Evolutionary conservation across 1,140 invertebrate species (phyloP).

Genomic region (Pissodes strobi): DNA sequence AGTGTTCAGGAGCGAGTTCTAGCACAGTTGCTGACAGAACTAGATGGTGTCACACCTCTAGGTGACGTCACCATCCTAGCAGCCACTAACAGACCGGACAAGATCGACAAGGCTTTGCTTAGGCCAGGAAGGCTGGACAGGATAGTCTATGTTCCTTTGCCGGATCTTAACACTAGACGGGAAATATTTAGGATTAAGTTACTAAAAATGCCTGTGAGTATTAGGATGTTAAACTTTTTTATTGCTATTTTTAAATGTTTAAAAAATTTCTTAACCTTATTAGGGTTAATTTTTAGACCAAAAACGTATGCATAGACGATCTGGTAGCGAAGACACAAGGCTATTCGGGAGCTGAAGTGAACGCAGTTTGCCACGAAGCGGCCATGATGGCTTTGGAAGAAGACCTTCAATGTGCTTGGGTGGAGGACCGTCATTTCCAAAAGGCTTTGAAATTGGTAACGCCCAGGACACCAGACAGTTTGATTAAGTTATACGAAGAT

Average conservation of each 20-base stretch:
- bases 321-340: slow-evolving; percentile 70
- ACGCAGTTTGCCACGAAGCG: slow-evolving; percentile 85
- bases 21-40: slow-evolving; percentile 84
- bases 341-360: slow-evolving; percentile 89
- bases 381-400: slow-evolving; percentile 79
- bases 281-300: slow-evolving; percentile 38
- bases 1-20: slow-evolving; percentile 83
- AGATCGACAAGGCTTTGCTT: slow-evolving; percentile 87
- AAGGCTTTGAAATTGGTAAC: slow-evolving; percentile 68
- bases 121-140: slow-evolving; percentile 87
- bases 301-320: slow-evolving; percentile 65
- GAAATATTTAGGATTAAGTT: slow-evolving; percentile 76
- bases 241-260: too few relatives aligned
- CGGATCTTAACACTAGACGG: slow-evolving; percentile 70
- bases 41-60: slow-evolving; percentile 86
- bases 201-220: slow-evolving; percentile 63
- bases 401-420: slow-evolving; percentile 61
- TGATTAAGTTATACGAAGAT: slow-evolving; percentile 68
- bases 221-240: too few relatives aligned
- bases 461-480: slow-evolving; percentile 70
- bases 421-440: slow-evolving; percentile 69
- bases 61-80: slow-evolving; percentile 89
- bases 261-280: neutral
- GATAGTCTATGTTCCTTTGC: slow-evolving; percentile 86
- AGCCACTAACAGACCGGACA: slow-evolving; percentile 95